Percentiles rank a stretch among this genome's conserved stretches.
These are phyloP conservation scores for Polia nebulosa DNA, from an alignment of 2,888 invertebrate genomes.

Conservation along the genomic window DNA sequence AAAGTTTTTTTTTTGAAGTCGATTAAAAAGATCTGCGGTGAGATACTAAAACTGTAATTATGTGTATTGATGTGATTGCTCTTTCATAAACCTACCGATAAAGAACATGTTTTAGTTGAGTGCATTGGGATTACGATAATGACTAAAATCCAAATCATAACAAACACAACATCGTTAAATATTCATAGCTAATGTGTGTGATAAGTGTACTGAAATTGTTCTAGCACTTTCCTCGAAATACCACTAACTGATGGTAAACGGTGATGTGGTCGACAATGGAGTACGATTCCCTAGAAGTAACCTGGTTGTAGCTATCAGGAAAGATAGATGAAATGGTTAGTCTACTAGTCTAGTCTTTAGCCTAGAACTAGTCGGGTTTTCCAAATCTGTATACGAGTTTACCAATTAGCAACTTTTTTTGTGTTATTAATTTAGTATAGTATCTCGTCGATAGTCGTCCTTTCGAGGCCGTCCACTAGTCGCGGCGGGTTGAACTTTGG, in stretches of 20 bases:
- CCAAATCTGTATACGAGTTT: no score
- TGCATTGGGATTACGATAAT: slow-evolving; percentile 16
- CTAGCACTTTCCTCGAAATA: not conserved
- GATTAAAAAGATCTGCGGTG: no score
- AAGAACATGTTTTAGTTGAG: slow-evolving; percentile 7
- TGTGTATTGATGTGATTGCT: not conserved
- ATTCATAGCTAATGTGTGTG: not conserved
- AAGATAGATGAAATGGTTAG: no score
- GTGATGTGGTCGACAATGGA: no score
- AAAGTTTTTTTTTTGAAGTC: no score
- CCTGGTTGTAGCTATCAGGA: no score
- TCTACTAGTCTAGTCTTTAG: no score
- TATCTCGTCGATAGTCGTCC: not conserved
- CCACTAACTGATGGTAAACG: no score
- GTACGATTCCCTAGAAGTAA: no score
- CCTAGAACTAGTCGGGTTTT: no score
- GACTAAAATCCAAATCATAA: not conserved
- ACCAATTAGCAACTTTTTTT: no score
- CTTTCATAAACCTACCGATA: slow-evolving; percentile 2
- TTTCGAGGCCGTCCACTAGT: slow-evolving; percentile 2
- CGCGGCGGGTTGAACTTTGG: slow-evolving; percentile 4
- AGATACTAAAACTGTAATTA: not conserved
- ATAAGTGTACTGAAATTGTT: not conserved
- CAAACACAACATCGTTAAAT: not conserved
- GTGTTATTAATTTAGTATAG: no score